Evolutionary conservation across 2,797 vertebrate species (phyloP).

Genomic region (Acanthurus leucopareius): DNA sequence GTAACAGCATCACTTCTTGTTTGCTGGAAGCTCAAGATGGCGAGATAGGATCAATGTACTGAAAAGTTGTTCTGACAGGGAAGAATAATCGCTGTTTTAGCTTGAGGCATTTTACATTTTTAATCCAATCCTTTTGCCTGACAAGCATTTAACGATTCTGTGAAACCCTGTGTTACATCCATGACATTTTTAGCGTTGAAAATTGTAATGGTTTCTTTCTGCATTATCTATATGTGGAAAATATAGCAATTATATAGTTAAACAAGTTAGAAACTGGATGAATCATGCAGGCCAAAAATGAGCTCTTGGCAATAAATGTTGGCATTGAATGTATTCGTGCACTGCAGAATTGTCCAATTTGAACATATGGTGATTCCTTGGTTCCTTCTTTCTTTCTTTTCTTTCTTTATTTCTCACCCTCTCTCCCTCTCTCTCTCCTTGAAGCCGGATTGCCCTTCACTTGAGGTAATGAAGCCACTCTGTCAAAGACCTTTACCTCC

Average conservation of each 20-base stretch:
- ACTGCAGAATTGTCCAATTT: neutral
- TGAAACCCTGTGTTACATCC: neutral
- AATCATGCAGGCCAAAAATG: too few species aligned
- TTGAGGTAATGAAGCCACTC: slow-evolving; percentile 84
- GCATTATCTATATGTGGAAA: neutral
- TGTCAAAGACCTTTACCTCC: slow-evolving; percentile 79
- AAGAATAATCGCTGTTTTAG: slow-evolving; percentile 31
- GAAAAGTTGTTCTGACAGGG: slow-evolving; percentile 43
- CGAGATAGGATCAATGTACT: slow-evolving; percentile 54
- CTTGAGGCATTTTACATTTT: neutral
- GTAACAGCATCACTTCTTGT: slow-evolving; percentile 55
- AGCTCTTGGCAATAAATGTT: too few species aligned
- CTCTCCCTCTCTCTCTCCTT: slow-evolving; percentile 8
- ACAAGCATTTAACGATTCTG: neutral
- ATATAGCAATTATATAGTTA: too few species aligned
- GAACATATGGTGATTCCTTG: neutral
- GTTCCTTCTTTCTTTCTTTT: neutral
- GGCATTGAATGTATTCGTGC: neutral
- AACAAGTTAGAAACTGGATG: too few species aligned
- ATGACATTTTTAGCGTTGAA: too few species aligned
- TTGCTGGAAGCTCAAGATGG: slow-evolving; percentile 42
- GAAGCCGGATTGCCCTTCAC: slow-evolving; percentile 84
- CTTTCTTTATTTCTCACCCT: rapidly evolving
- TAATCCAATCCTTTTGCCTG: neutral
- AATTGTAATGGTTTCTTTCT: neutral